Evolutionary conservation across 2,888 invertebrate genomes (phyloP).

Genomic region (Mythimna albipuncta): DNA sequence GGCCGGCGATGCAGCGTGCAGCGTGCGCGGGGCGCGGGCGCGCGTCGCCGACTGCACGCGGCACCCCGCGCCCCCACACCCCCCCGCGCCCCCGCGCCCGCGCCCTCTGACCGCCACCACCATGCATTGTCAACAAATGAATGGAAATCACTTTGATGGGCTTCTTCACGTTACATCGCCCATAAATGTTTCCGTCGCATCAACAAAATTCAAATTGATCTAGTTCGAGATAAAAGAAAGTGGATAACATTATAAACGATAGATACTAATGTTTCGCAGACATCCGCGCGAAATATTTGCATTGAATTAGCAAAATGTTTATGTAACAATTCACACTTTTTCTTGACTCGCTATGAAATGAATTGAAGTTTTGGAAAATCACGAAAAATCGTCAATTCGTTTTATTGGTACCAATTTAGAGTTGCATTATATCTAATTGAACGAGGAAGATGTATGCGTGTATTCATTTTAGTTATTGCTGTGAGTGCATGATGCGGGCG

Average conservation of each 20-base stretch:
- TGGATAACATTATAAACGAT: constrained; percentile 28
- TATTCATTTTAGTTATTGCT: constrained; percentile 52
- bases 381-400: constrained; percentile 22
- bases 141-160: constrained; percentile 82
- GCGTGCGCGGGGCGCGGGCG: constrained; percentile 81
- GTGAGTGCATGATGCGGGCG: constrained; percentile 58
- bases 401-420: constrained; percentile 47
- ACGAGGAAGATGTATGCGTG: constrained; percentile 41
- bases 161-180: constrained; percentile 68
- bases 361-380: constrained; percentile 18
- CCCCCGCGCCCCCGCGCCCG: constrained; percentile 80
- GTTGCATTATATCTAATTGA: constrained; percentile 37
- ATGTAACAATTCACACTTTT: constrained; percentile 5
- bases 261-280: constrained; percentile 29
- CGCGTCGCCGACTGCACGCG: constrained; percentile 75
- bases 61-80: constrained; percentile 79
- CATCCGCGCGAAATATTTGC: constrained; percentile 32
- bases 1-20: constrained; percentile 74
- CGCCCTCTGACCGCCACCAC: constrained; percentile 81
- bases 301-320: constrained; percentile 19
- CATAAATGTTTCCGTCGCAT: constrained; percentile 45
- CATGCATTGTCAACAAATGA: constrained; percentile 86
- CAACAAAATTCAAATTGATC: constrained; percentile 40
- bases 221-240: constrained; percentile 36
- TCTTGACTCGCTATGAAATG: background rate